Evolutionary conservation across 2,888 invertebrate species (phyloP).

Genomic region (Meiosimyza platycephala): DNA sequence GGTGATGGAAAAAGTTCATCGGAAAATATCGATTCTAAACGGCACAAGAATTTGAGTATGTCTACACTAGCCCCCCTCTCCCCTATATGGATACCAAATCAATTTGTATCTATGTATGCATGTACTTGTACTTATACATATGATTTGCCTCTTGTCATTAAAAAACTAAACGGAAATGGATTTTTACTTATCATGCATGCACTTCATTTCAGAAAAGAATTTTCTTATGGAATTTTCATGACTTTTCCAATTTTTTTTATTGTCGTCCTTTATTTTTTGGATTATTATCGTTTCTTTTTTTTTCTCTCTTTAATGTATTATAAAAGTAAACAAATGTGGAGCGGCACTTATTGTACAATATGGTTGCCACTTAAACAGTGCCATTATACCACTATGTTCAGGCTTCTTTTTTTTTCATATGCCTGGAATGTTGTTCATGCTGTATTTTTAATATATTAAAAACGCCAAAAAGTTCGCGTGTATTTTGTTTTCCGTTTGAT

Average conservation of each 20-base stretch:
- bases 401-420: too few relatives aligned
- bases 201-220: not conserved
- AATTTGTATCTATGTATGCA: too few relatives aligned
- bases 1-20: too few relatives aligned
- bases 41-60: too few relatives aligned
- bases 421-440: slow-evolving; percentile 36
- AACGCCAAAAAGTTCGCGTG: slow-evolving; percentile 50
- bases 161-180: too few relatives aligned
- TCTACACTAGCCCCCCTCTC: too few relatives aligned
- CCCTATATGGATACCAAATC: too few relatives aligned
- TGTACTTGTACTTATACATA: too few relatives aligned
- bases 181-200: too few relatives aligned
- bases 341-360: slow-evolving; percentile 43
- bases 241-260: slow-evolving; percentile 16
- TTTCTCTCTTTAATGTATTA: slow-evolving; percentile 25
- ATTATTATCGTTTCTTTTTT: slow-evolving; percentile 3
- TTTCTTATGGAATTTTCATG: slow-evolving; percentile 18
- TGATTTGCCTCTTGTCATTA: too few relatives aligned
- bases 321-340: slow-evolving; percentile 44
- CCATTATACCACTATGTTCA: too few relatives aligned
- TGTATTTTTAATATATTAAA: slow-evolving; percentile 40
- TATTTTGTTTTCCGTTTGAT: slow-evolving; percentile 52
- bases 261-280: not conserved
- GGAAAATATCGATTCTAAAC: too few relatives aligned
- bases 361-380: slow-evolving; percentile 27